phyloP scores from a whole-genome alignment of 2,888 invertebrate genomes.

The Cantharis flavilabris region DNA sequence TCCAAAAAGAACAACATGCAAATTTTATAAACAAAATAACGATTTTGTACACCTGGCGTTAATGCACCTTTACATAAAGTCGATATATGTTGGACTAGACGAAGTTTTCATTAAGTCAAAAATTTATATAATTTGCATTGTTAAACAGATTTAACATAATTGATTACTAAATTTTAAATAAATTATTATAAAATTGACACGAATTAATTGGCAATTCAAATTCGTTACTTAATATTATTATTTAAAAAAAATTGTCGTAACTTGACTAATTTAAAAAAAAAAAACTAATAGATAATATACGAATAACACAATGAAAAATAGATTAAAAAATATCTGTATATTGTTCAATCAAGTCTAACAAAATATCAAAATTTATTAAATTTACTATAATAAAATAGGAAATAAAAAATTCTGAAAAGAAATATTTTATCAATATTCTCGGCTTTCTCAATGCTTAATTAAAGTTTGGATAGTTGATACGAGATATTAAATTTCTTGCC shows the following conservation, averaged over 20 bases:
- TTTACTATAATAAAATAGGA: neutral
- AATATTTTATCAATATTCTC: neutral
- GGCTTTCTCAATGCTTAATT: neutral
- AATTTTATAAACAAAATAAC: conserved; percentile 3
- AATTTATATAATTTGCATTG: conserved; percentile 1
- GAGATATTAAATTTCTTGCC: neutral
- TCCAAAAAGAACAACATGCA: neutral
- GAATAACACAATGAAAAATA: neutral
- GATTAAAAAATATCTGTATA: neutral
- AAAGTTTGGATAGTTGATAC: neutral
- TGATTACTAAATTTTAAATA: neutral
- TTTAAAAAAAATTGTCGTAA: neutral
- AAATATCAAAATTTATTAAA: neutral
- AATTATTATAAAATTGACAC: neutral
- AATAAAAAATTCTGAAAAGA: neutral
- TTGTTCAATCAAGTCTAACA: neutral
- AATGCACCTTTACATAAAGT: neutral
- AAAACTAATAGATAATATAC: neutral
- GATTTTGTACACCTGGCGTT: neutral
- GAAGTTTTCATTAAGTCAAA: neutral
- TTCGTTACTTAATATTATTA: neutral
- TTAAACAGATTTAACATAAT: neutral
- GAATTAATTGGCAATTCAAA: neutral
- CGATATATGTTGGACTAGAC: neutral
- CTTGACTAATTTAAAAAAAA: neutral